A percentile compares a stretch with the other conserved stretches of the same genome.
Conservation (phyloP, 2,113 vertebrate species). For the Chelonoidis abingdonii region DNA sequence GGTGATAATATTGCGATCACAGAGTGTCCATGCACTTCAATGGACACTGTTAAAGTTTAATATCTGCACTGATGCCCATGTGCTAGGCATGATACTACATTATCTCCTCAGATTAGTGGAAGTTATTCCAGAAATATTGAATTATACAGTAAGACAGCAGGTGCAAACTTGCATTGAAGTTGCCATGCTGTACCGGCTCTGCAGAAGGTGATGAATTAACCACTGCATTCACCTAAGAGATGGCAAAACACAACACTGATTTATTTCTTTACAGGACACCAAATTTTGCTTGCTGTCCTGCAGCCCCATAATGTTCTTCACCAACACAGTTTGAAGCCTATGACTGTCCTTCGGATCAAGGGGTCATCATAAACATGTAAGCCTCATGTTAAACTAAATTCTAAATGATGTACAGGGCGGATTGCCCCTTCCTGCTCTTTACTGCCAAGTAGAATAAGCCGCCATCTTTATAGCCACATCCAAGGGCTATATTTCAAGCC, state of each 20-base stretch:
- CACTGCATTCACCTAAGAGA: background rate
- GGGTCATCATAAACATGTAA: background rate
- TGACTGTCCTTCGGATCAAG: background rate
- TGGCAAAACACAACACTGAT: fast-evolving
- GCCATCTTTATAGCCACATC: background rate
- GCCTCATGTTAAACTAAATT: background rate
- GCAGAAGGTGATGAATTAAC: background rate
- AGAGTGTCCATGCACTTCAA: background rate
- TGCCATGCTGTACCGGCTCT: background rate
- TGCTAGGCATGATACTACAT: background rate
- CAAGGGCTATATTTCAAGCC: background rate
- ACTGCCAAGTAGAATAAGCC: background rate
- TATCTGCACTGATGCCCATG: background rate
- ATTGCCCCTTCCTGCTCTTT: background rate
- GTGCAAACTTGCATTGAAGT: background rate
- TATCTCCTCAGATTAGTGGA: background rate
- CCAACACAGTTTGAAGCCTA: background rate
- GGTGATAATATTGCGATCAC: background rate
- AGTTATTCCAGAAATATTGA: background rate
- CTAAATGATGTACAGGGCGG: background rate
- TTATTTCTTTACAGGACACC: background rate
- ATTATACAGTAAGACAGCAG: background rate
- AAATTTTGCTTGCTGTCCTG: background rate
- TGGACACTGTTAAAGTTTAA: background rate
- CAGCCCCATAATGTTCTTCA: background rate